Base-by-base conservation (phyloP, 2,888 invertebrate genomes). In the Orthosia gothica region DNA sequence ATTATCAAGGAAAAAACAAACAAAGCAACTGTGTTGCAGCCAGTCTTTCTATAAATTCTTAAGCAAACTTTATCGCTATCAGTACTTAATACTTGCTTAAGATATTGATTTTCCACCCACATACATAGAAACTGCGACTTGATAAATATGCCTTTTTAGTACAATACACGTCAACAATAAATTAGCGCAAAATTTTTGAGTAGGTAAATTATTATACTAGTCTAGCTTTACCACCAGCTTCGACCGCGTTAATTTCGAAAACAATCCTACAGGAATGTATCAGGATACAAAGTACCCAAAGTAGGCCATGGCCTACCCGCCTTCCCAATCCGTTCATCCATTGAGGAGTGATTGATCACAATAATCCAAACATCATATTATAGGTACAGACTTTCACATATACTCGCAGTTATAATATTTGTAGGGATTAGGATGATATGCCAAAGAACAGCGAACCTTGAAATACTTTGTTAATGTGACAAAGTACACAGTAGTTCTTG, bases 51-150 rank as follows among this genome's bases (percentile, higher is more conserved):
- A 49, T 75, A 1, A 1, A 23, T 54, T 20, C 1, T 62, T 26
- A 18, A 76, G n/a, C 40, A 76, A 65, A 50, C n/a, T 45, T 45
- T 62, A 54, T 63, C 57, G 76, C 54, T 67, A 76, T 58, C 68
- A 45, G 12, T 26, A 40, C 40, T 40, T 40, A 45, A 3, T 54
- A 40, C 40, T 23, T 47, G 47, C 12, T 12, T 11, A 13, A 50
- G 11, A 20, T 77, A 45, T 76, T 32, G 59, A 78, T 78, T 57
- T 15, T 4, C 5, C 40, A 49, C 54, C 7, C 32, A 32, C 50
- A 20, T 12, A 32, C 0, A 18, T n/a, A 47, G 2, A 18, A 68
- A 26, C 20, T 20, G 9, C 47, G 47, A 49, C 47, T 13, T 32
- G 20, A 45, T 11, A 4, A 26, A 40, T 40, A 40, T 40, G 20